phyloP scores from a whole-genome alignment of 2,797 vertebrate species.

The Melanotaenia boesemani region DNA sequence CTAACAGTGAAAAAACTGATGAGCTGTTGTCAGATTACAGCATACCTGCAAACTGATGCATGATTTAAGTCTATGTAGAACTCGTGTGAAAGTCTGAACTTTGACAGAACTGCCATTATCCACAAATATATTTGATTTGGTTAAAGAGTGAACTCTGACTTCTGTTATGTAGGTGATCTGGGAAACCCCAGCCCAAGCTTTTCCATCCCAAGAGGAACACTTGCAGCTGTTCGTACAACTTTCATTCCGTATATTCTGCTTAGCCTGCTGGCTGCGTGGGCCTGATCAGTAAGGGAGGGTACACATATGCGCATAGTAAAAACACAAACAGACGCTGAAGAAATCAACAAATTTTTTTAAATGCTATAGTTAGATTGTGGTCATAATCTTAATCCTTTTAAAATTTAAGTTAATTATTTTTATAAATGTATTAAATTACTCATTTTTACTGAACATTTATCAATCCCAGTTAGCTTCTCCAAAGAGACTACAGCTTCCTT shows the following conservation, averaged over 20 bases:
- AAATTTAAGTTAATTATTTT: neutral
- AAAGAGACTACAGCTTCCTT: conserved; percentile 86
- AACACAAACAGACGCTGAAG: neutral
- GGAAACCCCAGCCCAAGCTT: conserved; percentile 82
- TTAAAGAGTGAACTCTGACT: neutral
- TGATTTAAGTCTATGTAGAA: no score
- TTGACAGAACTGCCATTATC: neutral
- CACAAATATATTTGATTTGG: neutral
- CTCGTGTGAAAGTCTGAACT: neutral
- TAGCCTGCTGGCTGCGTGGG: conserved; percentile 81
- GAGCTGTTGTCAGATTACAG: neutral
- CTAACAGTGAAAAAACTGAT: neutral
- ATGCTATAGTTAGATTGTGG: neutral
- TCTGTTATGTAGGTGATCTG: conserved; percentile 79
- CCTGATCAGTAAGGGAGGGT: conserved; percentile 81
- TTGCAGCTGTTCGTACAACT: conserved; percentile 84
- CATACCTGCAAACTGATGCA: neutral
- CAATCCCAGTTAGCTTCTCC: conserved; percentile 76
- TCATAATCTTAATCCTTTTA: neutral
- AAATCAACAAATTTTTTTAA: neutral
- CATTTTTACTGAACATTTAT: neutral
- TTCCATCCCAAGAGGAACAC: conserved; percentile 87
- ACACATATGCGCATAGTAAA: conserved; percentile 3
- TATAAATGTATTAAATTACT: neutral
- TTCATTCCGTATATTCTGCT: conserved; percentile 86